Evolutionary conservation across 2,888 invertebrate genomes (phyloP), one percentile per base, ranked within the genome.

Genomic region (Marasmarcha lunaedactyla): DNA sequence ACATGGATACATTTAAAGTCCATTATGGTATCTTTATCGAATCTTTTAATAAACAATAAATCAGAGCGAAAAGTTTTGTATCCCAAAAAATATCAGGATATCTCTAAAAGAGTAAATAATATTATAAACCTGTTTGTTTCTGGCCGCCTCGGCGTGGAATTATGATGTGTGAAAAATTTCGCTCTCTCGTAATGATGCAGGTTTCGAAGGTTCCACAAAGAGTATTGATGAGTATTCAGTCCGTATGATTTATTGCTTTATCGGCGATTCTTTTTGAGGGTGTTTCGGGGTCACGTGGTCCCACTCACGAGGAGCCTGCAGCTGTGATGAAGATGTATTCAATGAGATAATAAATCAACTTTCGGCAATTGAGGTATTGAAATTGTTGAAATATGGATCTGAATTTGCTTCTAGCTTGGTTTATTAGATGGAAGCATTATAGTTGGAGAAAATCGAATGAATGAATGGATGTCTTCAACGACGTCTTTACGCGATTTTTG

Each of bases 301-400:
- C 78, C 66, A 69, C 76, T 78, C 81, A 79, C 79, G 79, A 74
- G 58, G 58, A 47, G 78, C 79, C 77, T 46, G 59, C 43, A 73
- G 79, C 69, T 50, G 58, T 62, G 69, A 78, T 78, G 71, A 79
- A 79, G 77, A 73, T 64, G 63, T 48, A 59, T 63, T 70, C 56
- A 78, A 78, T 78, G 60, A 59, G 47, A 50, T 42, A 56, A 78
- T 81, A 77, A 79, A 79, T 81, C 73, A 74, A 52, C 42, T 48
- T 52, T 52, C 48, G 37, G 39, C 15, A 41, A 25, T 48, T 30
- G 59, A 59, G 60, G 60, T 51, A 50, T 57, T 54, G 63, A 58
- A 63, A 64, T 68, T 66, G 62, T 65, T 68, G 64, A 71, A 65
- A 67, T 68, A 71, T 70, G 52, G 50, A 36, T 48, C 20, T 5